phyloP scores from a whole-genome alignment of 2,797 vertebrate species.

The Hylomyscus alleni region DNA sequence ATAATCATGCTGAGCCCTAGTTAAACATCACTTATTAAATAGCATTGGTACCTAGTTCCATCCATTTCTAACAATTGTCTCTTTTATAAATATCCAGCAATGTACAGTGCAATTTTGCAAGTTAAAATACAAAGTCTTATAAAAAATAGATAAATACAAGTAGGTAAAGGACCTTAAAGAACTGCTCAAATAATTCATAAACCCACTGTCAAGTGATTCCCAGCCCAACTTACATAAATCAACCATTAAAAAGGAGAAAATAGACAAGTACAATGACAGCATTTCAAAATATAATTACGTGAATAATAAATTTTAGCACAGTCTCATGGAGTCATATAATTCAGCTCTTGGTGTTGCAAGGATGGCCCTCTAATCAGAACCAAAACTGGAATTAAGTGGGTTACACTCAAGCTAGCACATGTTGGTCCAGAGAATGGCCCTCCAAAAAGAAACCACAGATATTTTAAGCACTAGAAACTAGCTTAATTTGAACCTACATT shows the following conservation, averaged over 20 bases:
- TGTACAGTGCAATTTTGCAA: not conserved
- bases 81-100: constrained; percentile 49
- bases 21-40: constrained; percentile 15
- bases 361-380: constrained; percentile 46
- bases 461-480: constrained; percentile 49
- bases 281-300: constrained; percentile 64
- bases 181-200: constrained; percentile 55
- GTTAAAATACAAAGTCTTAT: constrained; percentile 55
- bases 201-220: constrained; percentile 59
- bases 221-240: constrained; percentile 54
- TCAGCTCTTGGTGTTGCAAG: not conserved
- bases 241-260: constrained; percentile 60
- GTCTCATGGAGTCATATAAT: not conserved
- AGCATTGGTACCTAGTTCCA: not conserved
- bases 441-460: not conserved
- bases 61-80: not conserved
- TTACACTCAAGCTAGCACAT: constrained; percentile 7
- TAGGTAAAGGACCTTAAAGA: constrained; percentile 12
- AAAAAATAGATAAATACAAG: constrained; percentile 20
- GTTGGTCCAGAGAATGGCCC: constrained; percentile 18
- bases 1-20: not conserved
- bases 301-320: constrained; percentile 58
- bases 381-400: constrained; percentile 7
- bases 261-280: constrained; percentile 46
- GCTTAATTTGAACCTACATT: constrained; percentile 3